Percentiles rank a stretch among this genome's conserved stretches.
Conservation (phyloP, 2,113 vertebrate genomes). For the Corvus cornix region DNA sequence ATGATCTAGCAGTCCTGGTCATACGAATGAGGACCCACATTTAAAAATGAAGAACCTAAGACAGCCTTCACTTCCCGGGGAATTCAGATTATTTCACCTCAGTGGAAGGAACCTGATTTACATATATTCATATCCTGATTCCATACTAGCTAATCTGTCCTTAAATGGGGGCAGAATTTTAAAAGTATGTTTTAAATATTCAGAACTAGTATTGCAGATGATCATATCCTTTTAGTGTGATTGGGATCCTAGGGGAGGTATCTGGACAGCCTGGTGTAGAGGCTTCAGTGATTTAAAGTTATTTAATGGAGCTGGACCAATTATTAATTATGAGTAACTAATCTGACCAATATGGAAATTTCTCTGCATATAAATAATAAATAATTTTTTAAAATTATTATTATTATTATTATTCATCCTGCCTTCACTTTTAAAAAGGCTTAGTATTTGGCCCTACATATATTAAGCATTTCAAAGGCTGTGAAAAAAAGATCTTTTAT, state of each 20-base stretch:
- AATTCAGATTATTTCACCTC: neutral
- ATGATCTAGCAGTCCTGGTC: neutral
- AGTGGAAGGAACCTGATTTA: neutral
- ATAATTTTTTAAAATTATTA: neutral
- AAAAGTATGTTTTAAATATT: neutral
- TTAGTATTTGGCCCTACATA: neutral
- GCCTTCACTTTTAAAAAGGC: neutral
- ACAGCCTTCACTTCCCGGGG: neutral
- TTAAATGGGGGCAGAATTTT: neutral
- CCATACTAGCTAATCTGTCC: neutral
- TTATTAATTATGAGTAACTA: conserved; percentile 5
- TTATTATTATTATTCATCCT: neutral
- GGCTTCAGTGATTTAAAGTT: neutral
- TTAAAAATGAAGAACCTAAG: neutral
- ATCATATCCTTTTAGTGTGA: neutral
- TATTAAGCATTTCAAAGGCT: neutral
- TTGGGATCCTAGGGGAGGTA: neutral
- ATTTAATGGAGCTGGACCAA: neutral
- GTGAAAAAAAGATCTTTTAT: neutral
- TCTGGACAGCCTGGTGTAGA: neutral
- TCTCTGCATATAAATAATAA: neutral
- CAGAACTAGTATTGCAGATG: neutral
- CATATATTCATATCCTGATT: neutral
- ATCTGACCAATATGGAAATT: neutral
- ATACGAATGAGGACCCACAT: neutral